phyloP scores from a whole-genome alignment of 2,888 invertebrate species.

The Rotaria sp. region DNA sequence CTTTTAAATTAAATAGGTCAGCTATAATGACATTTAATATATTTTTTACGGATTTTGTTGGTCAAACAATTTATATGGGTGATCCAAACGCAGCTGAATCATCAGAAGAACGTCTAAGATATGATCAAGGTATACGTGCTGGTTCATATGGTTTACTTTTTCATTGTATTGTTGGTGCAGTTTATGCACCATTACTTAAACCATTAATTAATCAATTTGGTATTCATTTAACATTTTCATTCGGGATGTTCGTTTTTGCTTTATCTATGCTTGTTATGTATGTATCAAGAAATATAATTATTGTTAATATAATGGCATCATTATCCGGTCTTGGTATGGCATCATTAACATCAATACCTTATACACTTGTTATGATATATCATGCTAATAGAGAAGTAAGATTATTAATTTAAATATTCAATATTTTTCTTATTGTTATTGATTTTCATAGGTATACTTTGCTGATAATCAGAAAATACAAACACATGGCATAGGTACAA shows the following conservation, averaged over 20 bases:
- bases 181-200: constrained; percentile 45
- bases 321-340: constrained; percentile 43
- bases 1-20: not conserved
- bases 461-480: not conserved
- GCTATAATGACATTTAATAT: constrained; percentile 52
- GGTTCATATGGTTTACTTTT: constrained; percentile 91
- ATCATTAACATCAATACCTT: constrained; percentile 46
- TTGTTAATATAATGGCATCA: constrained; percentile 44
- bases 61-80: constrained; percentile 77
- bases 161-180: constrained; percentile 57
- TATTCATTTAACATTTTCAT: constrained; percentile 44
- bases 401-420: not conserved
- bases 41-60: constrained; percentile 91
- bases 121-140: constrained; percentile 83
- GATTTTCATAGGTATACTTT: constrained; percentile 48
- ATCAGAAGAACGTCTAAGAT: constrained; percentile 52
- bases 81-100: constrained; percentile 62
- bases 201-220: constrained; percentile 45
- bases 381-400: not conserved
- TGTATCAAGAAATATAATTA: constrained; percentile 43
- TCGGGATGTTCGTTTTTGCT: constrained; percentile 46
- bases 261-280: constrained; percentile 46
- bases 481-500: not conserved
- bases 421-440: constrained; percentile 47
- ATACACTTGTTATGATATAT: not conserved